phyloP scores from a whole-genome alignment of 2,888 invertebrate species.

The Drosophila lacicola region DNA sequence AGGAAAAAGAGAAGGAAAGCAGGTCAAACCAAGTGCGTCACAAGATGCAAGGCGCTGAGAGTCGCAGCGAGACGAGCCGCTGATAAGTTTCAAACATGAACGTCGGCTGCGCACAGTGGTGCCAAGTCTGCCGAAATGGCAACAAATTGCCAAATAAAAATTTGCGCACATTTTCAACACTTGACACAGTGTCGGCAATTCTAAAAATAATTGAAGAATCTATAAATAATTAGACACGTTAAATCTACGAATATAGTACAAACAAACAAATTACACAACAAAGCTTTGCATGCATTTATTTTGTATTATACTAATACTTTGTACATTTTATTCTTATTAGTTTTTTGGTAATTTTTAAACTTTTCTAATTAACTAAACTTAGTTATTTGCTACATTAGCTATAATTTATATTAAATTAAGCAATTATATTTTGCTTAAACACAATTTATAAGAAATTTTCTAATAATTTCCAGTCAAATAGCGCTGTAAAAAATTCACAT shows the following conservation, averaged over 20 bases:
- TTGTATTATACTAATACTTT: neutral
- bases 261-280: neutral
- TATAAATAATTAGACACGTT: neutral
- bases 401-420: too few species aligned
- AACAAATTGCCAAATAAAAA: neutral
- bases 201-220: slow-evolving; percentile 13
- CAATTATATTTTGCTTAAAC: too few species aligned
- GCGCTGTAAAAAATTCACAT: too few species aligned
- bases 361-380: too few species aligned
- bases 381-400: too few species aligned
- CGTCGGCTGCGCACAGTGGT: slow-evolving; percentile 33
- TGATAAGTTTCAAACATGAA: slow-evolving; percentile 4
- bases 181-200: slow-evolving; percentile 5
- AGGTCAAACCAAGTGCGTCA: slow-evolving; percentile 61
- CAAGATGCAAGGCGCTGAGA: slow-evolving; percentile 15
- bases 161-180: too few species aligned
- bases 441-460: too few species aligned
- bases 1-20: slow-evolving; percentile 26
- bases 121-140: neutral
- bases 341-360: neutral
- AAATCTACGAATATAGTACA: neutral
- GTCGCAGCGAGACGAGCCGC: neutral
- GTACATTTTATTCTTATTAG: neutral
- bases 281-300: neutral
- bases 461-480: too few species aligned